Conservation (phyloP, 2,888 invertebrate genomes). For the Automeris io region DNA sequence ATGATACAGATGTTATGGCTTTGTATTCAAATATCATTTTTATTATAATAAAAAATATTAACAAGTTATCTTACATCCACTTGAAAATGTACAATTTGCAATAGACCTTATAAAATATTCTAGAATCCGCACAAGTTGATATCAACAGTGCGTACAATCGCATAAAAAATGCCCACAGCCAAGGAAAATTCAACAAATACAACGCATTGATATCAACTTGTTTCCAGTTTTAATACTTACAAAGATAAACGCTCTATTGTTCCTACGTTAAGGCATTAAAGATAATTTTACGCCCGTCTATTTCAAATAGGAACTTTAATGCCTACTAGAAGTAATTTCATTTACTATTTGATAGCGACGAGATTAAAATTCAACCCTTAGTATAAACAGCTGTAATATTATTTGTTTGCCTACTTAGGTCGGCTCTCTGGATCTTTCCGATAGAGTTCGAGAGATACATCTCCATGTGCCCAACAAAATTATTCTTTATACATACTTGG, state of each 20-base stretch:
- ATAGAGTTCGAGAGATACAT: no score
- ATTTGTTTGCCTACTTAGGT: conserved; percentile 2
- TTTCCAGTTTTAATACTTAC: conserved; percentile 49
- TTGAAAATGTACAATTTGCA: conserved; percentile 74
- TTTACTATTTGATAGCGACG: conserved; percentile 30
- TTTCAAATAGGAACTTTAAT: conserved; percentile 36
- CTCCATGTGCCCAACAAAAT: no score
- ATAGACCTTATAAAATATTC: conserved; percentile 70
- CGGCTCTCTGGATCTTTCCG: no score
- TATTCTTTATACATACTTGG: no score
- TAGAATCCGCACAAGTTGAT: conserved; percentile 46
- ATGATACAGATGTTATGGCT: conserved; percentile 76
- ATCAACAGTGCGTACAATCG: conserved; percentile 9
- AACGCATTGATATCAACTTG: conserved; percentile 32
- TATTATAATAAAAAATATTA: conserved; percentile 76
- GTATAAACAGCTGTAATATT: conserved; percentile 39
- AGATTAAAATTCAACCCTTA: conserved; percentile 36
- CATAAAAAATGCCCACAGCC: not conserved
- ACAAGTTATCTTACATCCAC: conserved; percentile 76
- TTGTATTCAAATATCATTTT: conserved; percentile 70
- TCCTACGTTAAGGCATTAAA: conserved; percentile 52
- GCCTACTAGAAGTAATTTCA: conserved; percentile 35
- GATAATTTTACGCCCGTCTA: conserved; percentile 30
- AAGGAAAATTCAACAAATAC: not conserved
- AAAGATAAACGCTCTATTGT: conserved; percentile 43